Conservation (phyloP, 2,113 vertebrate genomes). For the Saccopteryx leptura region DNA sequence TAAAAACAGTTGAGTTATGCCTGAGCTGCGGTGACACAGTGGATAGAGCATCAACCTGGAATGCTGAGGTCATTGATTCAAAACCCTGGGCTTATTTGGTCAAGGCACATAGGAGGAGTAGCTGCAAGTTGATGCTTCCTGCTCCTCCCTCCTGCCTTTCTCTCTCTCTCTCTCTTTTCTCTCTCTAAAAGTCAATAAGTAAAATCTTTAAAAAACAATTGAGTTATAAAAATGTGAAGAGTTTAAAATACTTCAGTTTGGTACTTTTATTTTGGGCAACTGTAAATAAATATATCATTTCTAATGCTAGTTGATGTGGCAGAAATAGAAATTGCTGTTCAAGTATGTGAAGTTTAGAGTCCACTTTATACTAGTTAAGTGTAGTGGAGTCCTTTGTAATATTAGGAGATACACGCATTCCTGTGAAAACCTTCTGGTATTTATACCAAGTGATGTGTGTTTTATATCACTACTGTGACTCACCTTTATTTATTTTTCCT, state of each 20-base stretch:
- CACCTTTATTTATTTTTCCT: background rate
- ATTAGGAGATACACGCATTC: background rate
- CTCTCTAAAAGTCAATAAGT: too few relatives aligned
- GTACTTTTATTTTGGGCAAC: background rate
- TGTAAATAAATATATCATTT: background rate
- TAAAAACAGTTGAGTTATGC: background rate
- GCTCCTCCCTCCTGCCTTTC: too few relatives aligned
- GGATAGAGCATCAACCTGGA: too few relatives aligned
- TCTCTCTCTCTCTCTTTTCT: too few relatives aligned
- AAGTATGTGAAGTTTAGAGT: background rate
- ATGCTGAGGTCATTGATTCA: too few relatives aligned
- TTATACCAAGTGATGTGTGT: background rate
- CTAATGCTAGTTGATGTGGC: background rate
- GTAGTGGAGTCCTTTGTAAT: background rate
- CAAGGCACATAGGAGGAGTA: too few relatives aligned
- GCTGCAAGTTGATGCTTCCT: too few relatives aligned
- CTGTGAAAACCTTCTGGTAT: background rate
- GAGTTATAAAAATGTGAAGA: background rate
- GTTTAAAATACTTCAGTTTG: background rate
- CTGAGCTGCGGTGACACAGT: too few relatives aligned
- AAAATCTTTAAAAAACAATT: background rate
- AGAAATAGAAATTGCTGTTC: slow-evolving; percentile 26
- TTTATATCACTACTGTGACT: background rate
- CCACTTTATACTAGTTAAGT: background rate
- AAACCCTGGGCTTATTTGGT: too few relatives aligned